These are phyloP conservation scores for Ictidomys tridecemlineatus DNA, from an alignment of 2,113 vertebrate genomes.

Conservation along the genomic window DNA sequence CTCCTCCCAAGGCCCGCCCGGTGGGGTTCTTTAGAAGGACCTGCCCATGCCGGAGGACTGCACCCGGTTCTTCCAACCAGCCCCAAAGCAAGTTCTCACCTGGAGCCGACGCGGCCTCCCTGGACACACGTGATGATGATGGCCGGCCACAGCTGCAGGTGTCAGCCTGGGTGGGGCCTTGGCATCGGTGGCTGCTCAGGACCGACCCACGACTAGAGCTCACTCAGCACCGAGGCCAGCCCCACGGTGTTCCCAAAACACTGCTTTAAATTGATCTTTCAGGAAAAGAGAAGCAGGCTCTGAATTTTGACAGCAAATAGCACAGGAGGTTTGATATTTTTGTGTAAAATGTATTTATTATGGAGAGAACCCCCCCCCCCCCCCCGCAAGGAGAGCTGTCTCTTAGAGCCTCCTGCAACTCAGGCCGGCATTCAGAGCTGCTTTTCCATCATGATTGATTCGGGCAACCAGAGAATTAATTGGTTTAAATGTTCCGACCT, in stretches of 20 bases:
- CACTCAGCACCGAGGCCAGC: accelerated
- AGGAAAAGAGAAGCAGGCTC: neutral
- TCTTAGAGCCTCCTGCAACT: neutral
- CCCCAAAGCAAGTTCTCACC: neutral
- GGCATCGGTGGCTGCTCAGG: neutral
- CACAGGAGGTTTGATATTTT: neutral
- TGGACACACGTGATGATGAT: accelerated
- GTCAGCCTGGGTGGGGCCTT: neutral
- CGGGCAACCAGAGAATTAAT: neutral
- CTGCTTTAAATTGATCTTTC: neutral
- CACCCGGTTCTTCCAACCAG: accelerated
- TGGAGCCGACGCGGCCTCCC: accelerated
- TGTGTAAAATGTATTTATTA: neutral
- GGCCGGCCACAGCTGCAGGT: neutral
- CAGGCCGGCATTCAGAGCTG: accelerated
- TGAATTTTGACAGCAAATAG: neutral
- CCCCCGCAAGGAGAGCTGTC: accelerated
- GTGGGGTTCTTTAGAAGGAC: neutral
- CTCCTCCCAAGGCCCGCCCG: neutral
- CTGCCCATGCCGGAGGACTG: accelerated
- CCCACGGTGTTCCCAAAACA: accelerated
- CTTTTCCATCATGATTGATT: neutral
- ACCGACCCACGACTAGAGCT: accelerated
- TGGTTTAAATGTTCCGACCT: neutral
- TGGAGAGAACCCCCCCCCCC: neutral